These are phyloP conservation scores for Spea bombifrons DNA, from an alignment of 2,113 vertebrate species.

Conservation along the genomic window DNA sequence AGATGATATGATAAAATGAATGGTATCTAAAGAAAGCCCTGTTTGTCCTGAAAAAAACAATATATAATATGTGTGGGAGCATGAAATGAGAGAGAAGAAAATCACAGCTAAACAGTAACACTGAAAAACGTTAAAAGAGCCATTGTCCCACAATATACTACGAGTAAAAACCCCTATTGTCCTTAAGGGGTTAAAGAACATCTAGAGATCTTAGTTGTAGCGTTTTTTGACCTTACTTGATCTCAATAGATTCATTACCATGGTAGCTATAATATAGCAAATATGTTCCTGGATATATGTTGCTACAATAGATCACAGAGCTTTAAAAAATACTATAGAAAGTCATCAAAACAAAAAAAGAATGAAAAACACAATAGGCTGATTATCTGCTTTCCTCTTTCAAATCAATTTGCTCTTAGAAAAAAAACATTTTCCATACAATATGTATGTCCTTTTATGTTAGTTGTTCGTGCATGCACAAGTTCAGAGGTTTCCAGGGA, in stretches of 20 bases:
- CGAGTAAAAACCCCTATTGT: no score
- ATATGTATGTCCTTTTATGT: not conserved
- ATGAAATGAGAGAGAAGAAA: no score
- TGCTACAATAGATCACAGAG: not conserved
- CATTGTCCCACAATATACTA: no score
- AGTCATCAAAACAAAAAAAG: not conserved
- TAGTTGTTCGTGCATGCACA: conserved; percentile 17
- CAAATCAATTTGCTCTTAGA: not conserved
- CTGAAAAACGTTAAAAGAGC: no score
- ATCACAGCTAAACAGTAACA: no score
- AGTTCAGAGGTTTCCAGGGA: not conserved
- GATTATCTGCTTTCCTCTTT: not conserved
- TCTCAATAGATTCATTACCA: not conserved
- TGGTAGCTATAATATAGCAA: not conserved
- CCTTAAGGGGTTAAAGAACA: not conserved
- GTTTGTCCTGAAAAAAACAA: no score
- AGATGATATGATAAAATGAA: no score
- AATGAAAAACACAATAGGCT: not conserved
- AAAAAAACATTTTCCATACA: conserved; percentile 12
- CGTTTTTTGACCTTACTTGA: not conserved
- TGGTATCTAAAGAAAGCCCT: no score
- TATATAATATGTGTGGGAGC: no score
- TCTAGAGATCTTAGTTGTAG: not conserved
- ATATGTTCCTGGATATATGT: not conserved
- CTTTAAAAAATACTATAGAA: not conserved